These are phyloP conservation scores for Lysiphlebus fabarum DNA, from an alignment of 1,140 invertebrate species.

Conservation along the genomic window DNA sequence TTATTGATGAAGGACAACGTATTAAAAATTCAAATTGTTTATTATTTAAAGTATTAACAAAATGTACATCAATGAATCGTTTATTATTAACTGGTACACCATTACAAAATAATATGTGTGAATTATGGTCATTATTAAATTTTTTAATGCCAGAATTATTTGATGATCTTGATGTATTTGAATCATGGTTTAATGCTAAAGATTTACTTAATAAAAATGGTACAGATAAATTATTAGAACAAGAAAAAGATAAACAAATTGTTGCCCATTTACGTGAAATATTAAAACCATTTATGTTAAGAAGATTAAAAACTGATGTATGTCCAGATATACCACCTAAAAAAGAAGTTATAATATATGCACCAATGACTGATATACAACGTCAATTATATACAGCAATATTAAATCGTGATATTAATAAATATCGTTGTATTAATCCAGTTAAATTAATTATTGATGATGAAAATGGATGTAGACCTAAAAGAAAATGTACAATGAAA, in stretches of 20 bases:
- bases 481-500: slow-evolving; percentile 27
- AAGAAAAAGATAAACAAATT: slow-evolving; percentile 61
- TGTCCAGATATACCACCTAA: slow-evolving; percentile 62
- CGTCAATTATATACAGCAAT: slow-evolving; percentile 60
- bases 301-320: slow-evolving; percentile 68
- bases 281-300: slow-evolving; percentile 66
- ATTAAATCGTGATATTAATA: slow-evolving; percentile 40
- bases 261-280: slow-evolving; percentile 63
- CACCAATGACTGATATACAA: slow-evolving; percentile 62
- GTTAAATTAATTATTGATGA: slow-evolving; percentile 23
- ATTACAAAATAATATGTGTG: slow-evolving; percentile 71
- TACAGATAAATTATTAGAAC: slow-evolving; percentile 55
- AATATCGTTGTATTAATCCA: slow-evolving; percentile 29
- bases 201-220: slow-evolving; percentile 49
- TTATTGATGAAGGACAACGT: slow-evolving; percentile 72
- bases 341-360: slow-evolving; percentile 65
- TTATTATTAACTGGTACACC: slow-evolving; percentile 75
- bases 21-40: slow-evolving; percentile 66
- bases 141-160: slow-evolving; percentile 73
- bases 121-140: slow-evolving; percentile 73
- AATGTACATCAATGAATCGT: slow-evolving; percentile 50
- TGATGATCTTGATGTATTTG: slow-evolving; percentile 64
- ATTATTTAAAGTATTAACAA: slow-evolving; percentile 50
- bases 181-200: slow-evolving; percentile 64
- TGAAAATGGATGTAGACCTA: slow-evolving; percentile 24